A percentile compares a stretch with the other conserved stretches of the same genome.
phyloP scores from a whole-genome alignment of 2,888 invertebrate genomes.

The Pecten maximus region DNA sequence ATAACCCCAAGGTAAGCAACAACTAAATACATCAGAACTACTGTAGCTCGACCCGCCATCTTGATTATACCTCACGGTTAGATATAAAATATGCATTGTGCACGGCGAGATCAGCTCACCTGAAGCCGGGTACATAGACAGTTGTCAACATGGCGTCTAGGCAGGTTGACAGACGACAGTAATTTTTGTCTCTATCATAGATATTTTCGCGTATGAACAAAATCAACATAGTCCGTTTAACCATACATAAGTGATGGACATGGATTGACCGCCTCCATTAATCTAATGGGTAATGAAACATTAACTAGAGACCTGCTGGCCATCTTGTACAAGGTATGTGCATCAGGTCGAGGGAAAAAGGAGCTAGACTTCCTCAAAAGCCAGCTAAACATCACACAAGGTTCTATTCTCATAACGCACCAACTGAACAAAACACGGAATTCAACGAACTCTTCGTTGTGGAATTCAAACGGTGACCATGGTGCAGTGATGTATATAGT shows the following conservation, averaged over 20 bases:
- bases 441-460: not conserved
- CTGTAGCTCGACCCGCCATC: not conserved
- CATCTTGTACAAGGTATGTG: not conserved
- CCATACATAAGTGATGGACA: not conserved
- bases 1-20: constrained; percentile 16
- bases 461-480: constrained; percentile 61
- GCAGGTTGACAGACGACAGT: not conserved
- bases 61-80: not conserved
- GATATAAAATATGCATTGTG: not conserved
- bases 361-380: not conserved
- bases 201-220: not conserved
- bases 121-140: not conserved
- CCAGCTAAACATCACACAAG: not conserved
- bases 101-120: not conserved
- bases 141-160: not conserved
- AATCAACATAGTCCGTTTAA: not conserved
- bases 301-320: not conserved
- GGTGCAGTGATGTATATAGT: constrained; percentile 77
- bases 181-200: not conserved
- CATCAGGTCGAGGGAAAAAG: not conserved
- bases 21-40: not conserved
- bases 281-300: constrained; percentile 22
- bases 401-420: not conserved
- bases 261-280: not conserved
- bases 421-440: not conserved